Conservation (phyloP, 2,888 invertebrate species). For the Ophioninae sp. region DNA sequence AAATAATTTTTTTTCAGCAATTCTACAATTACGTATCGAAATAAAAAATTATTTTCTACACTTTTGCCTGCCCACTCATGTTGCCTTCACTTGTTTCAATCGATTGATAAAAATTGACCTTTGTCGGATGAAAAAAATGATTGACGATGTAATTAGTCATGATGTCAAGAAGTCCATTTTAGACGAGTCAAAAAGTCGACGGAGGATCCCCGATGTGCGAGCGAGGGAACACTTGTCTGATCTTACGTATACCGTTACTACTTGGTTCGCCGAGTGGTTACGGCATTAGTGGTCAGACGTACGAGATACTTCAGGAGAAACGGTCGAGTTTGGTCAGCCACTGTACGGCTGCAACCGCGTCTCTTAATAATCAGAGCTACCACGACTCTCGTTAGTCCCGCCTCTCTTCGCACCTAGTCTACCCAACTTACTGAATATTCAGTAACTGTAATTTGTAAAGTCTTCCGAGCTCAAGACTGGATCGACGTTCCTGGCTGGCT, state of each 20-base stretch:
- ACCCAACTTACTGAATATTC: conserved; percentile 48
- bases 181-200: conserved; percentile 1
- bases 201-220: conserved; percentile 15
- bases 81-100: not conserved
- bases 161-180: not conserved
- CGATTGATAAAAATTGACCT: not conserved
- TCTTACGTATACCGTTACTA: not conserved
- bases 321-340: conserved; percentile 30
- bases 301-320: conserved; percentile 24
- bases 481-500: conserved; percentile 25
- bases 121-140: not conserved
- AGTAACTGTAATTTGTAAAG: conserved; percentile 40
- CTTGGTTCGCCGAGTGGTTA: conserved; percentile 37
- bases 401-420: conserved; percentile 36
- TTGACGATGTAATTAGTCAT: not conserved
- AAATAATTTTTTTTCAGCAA: too few species aligned
- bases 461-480: not conserved
- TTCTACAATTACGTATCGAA: too few species aligned
- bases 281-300: conserved; percentile 54
- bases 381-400: conserved; percentile 49
- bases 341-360: conserved; percentile 7
- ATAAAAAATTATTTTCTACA: too few species aligned
- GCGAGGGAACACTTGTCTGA: conserved; percentile 3
- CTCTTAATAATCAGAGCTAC: conserved; percentile 40
- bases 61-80: not conserved